Evolutionary conservation across 2,888 invertebrate species (phyloP), one percentile per base, ranked within the genome.

Genomic region (Chorisops tibialis): DNA sequence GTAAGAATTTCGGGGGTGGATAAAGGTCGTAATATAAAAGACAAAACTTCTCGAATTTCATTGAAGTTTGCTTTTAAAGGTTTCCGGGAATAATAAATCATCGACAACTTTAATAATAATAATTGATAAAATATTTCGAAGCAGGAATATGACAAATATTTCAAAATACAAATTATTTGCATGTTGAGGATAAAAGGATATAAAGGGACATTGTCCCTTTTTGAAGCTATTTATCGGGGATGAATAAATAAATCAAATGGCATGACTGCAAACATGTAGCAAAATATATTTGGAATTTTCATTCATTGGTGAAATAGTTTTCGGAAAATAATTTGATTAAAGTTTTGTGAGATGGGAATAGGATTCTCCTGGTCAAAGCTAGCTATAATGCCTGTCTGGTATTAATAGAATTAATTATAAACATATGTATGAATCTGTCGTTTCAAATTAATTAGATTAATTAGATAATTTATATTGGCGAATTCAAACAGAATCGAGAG

Each of bases 111-210:
- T 63, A 63, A 63, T 63, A 63, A 63, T 63, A 63, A 63, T 63
- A 63, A 63, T 63, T 63, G 63, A 63, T 63, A 59, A 45, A 45
- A 59, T 59, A 63, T 62, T 59, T 45, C 51, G 50, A 21, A 52
- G 35, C 35, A 22, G 45, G 21, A 38, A 39, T 47, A 59, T 51
- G 59, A 63, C 59, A 63, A 59, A 63, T 59, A 52, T 62, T 63
- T 54, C 47, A 51, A 59, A 41, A 41, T 22, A 22, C 63, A 63
- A 58, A 63, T 51, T 59, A 63, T 63, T 63, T 63, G 63, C 63
- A 63, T 63, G 47, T n/a, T 37, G 16, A 5, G 12, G 22, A 41
- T 30, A 54, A 52, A 21, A 52, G 52, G 37, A 52, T 6, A 63
- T 45, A 50, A 43, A 54, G 39, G 59, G 58, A 50, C 51, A 51